Conservation (phyloP, 1,140 invertebrate species). For the Zaprionus tsacasi region DNA sequence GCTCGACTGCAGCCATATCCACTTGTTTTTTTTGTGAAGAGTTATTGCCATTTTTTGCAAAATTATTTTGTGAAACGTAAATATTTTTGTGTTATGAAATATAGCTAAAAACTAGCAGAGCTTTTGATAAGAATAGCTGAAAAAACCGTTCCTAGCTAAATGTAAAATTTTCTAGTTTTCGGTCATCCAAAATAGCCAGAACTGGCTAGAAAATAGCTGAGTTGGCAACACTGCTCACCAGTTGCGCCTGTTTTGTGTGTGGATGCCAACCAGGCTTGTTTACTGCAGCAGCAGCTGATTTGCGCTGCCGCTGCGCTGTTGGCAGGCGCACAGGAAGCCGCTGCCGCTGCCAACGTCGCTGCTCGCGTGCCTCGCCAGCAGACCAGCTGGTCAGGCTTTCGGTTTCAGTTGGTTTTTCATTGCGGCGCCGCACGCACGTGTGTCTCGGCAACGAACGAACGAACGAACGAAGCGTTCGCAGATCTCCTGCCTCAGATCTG, state of each 20-base stretch:
- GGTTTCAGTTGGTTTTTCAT: constrained; percentile 75
- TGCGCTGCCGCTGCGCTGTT: constrained; percentile 39
- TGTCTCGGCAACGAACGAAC: constrained; percentile 54
- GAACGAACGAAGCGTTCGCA: neutral
- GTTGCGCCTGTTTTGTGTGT: constrained; percentile 61
- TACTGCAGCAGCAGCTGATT: constrained; percentile 55
- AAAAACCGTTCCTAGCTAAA: no score
- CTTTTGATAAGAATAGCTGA: no score
- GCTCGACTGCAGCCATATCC: no score
- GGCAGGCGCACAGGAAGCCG: constrained; percentile 67
- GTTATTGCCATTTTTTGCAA: no score
- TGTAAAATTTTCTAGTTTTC: no score
- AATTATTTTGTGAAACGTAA: no score
- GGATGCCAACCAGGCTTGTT: constrained; percentile 32
- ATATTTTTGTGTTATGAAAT: no score
- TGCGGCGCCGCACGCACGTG: constrained; percentile 76
- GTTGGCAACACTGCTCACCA: no score
- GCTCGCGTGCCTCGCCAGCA: neutral
- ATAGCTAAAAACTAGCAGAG: no score
- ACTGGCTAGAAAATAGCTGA: no score
- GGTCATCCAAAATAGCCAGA: no score
- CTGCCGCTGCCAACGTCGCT: neutral
- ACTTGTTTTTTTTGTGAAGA: no score
- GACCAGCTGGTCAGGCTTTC: constrained; percentile 48
- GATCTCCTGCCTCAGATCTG: neutral